Base-by-base conservation (phyloP, 2,113 vertebrate species). In the Corvus hawaiiensis region DNA sequence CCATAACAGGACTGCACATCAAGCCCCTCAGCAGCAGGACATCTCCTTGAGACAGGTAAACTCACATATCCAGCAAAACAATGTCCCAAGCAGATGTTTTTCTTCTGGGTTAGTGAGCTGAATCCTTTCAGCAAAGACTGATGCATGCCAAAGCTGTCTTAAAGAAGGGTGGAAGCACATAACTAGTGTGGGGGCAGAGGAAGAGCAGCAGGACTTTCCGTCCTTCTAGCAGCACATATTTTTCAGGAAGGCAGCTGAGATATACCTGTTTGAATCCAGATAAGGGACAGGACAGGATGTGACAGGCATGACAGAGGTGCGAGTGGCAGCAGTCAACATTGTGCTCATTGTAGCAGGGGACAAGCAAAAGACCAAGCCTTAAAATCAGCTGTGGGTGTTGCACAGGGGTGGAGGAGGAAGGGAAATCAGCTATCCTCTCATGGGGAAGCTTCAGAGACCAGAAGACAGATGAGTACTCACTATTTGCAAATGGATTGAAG, bases 381-480 rank as follows among this genome's bases (percentile, higher is more conserved):
- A 63, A 82, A 87, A 73, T 39, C 44, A 82, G 21, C 54, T 74
- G 11, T 30, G 11, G 16, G 18, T 39, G n/a, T 49, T 64, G n/a
- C 28, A 48, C 0, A 62, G 51, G 32, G 49, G 20, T 30, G 15
- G 27, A 54, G 6, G 16, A 49, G 27, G 23, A 90, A 62, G 22
- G 27, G 19, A 91, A 80, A 51, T 51, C 22, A 68, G 7, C n/a
- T 41, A 16, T 66, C 23, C 3, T 58, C 26, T 72, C 5, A 6
- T 20, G 23, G 8, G 7, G 23, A 66, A 92, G 30, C n/a, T 71
- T 85, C 20, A 78, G 56, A 41, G 35, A 64, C 16, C 27, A 13
- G 43, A 80, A 59, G 17, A 10, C 26, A 82, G 28, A 46, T 10
- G 8, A 68, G 14, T 90, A 97, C 97, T 97, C 89, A 97, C 97